Conservation (phyloP, 2,888 invertebrate species). For the Orgyia antiqua region DNA sequence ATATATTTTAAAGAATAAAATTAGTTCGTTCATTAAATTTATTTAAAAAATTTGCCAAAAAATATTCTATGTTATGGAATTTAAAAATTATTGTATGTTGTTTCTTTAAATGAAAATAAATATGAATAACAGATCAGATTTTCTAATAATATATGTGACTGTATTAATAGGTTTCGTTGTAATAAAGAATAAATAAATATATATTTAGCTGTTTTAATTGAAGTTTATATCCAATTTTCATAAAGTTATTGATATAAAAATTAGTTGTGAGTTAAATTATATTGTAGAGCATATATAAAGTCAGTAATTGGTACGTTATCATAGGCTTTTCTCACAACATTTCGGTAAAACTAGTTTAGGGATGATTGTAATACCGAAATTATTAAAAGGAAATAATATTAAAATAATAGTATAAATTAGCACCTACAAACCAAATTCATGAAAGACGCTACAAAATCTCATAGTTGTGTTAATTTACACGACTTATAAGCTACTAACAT, state of each 20-base stretch:
- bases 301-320: too few species aligned
- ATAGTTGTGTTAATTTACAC: conserved; percentile 69
- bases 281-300: too few species aligned
- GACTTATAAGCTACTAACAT: conserved; percentile 73
- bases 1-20: too few species aligned
- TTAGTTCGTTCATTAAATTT: too few species aligned
- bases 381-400: too few species aligned
- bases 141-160: conserved; percentile 59
- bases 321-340: too few species aligned
- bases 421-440: conserved; percentile 48
- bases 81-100: conserved; percentile 12
- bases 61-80: conserved; percentile 17
- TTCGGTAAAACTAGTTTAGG: too few species aligned
- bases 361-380: too few species aligned
- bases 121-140: conserved; percentile 14
- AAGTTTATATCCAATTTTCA: too few species aligned
- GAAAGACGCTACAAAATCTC: conserved; percentile 43
- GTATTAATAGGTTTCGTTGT: conserved; percentile 71
- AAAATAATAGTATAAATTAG: conserved; percentile 42
- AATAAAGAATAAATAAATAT: conserved; percentile 50
- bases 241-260: too few species aligned
- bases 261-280: too few species aligned
- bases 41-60: conserved; percentile 24
- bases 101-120: too few species aligned
- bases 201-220: conserved; percentile 12